phyloP scores from a whole-genome alignment of 2,797 vertebrate genomes.

The Pipistrellus nathusii region DNA sequence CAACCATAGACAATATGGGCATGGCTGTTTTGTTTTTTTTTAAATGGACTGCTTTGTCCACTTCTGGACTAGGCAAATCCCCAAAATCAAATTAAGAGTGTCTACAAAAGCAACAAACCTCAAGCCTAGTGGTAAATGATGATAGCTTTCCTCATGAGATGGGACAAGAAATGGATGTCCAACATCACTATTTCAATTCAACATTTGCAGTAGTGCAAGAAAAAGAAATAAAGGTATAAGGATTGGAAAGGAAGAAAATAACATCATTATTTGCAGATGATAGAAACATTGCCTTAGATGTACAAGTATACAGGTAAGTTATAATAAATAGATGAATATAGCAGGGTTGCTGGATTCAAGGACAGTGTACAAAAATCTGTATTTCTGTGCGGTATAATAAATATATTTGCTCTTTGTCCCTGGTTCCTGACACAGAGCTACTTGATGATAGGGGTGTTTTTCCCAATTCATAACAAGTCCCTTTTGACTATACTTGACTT shows the following conservation, averaged over 20 bases:
- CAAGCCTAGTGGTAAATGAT: neutral
- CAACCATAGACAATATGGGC: neutral
- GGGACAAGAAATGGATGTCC: neutral
- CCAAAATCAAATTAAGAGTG: neutral
- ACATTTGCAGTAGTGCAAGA: neutral
- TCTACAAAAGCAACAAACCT: neutral
- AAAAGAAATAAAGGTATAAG: neutral
- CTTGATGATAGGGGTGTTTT: neutral
- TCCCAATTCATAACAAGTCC: neutral
- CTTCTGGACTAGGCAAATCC: neutral
- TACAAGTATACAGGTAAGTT: neutral
- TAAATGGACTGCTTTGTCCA: neutral
- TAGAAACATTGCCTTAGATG: neutral
- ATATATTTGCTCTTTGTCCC: neutral
- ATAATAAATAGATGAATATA: neutral
- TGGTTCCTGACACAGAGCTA: neutral
- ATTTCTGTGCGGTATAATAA: neutral
- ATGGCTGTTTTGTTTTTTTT: neutral
- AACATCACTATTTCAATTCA: neutral
- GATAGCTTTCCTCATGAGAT: neutral
- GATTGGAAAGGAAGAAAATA: neutral
- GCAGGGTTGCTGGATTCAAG: neutral
- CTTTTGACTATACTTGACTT: neutral
- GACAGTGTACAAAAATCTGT: neutral
- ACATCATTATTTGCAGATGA: neutral